These are phyloP conservation scores for Popillia japonica DNA, from an alignment of 1,140 invertebrate genomes.

Conservation along the genomic window DNA sequence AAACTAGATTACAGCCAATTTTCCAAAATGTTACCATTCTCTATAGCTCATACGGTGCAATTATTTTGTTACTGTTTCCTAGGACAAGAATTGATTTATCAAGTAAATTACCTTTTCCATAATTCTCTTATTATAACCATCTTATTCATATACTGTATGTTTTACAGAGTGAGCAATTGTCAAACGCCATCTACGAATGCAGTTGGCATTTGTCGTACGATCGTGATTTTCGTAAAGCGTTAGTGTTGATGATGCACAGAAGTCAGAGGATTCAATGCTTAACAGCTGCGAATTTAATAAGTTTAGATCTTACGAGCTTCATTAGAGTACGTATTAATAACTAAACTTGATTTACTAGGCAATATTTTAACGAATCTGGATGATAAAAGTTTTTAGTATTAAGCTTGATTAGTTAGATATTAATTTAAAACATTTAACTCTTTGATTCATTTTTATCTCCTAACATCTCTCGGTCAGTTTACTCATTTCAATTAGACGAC, in stretches of 20 bases:
- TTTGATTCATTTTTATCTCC: too few relatives aligned
- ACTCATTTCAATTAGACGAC: too few relatives aligned
- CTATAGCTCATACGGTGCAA: neutral
- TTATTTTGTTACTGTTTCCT: constrained; percentile 30
- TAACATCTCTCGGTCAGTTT: too few relatives aligned
- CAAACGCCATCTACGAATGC: constrained; percentile 10
- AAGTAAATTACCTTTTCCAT: neutral
- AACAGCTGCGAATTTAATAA: neutral
- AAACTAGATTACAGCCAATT: constrained; percentile 22
- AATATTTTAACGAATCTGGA: too few relatives aligned
- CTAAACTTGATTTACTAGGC: too few relatives aligned
- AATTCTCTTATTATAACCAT: too few relatives aligned
- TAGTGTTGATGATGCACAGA: neutral
- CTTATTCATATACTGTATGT: too few relatives aligned
- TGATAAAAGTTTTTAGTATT: too few relatives aligned
- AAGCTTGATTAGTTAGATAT: too few relatives aligned
- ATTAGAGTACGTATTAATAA: neutral
- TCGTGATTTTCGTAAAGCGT: neutral
- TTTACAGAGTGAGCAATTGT: too few relatives aligned
- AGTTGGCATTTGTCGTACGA: neutral
- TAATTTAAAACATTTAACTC: too few relatives aligned
- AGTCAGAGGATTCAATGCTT: neutral
- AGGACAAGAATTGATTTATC: neutral
- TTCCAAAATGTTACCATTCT: constrained; percentile 2
- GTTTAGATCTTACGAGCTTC: constrained; percentile 18